Conservation (phyloP, 2,888 invertebrate genomes). For the Leucophora obtusa region DNA sequence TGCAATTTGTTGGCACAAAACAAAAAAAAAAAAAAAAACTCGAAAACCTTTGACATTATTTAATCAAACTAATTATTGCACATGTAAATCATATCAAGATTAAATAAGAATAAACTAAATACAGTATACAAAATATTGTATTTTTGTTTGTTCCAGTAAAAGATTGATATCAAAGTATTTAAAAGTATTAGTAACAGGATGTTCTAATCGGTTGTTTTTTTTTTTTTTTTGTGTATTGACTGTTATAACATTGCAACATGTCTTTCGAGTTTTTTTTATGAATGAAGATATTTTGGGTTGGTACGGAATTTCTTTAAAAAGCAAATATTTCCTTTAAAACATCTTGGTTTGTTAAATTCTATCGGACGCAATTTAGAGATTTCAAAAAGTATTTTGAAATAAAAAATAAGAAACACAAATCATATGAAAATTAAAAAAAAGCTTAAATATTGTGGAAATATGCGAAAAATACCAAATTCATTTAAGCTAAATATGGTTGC, state of each 20-base stretch:
- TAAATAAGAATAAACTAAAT: conserved; percentile 23
- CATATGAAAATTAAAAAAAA: no score
- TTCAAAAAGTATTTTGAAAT: no score
- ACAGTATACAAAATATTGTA: neutral
- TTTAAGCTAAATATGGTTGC: no score
- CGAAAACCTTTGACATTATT: conserved; percentile 62
- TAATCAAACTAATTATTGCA: conserved; percentile 72
- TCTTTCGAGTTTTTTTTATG: neutral
- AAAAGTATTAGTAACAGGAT: conserved; percentile 59
- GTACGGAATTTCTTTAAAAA: neutral
- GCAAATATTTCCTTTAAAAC: neutral
- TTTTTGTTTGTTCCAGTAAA: conserved; percentile 38
- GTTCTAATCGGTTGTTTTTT: conserved; percentile 38
- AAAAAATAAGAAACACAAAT: no score
- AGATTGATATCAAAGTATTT: conserved; percentile 12
- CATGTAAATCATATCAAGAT: conserved; percentile 72
- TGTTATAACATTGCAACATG: conserved; percentile 13
- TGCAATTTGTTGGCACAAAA: conserved; percentile 4
- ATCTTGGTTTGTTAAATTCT: neutral
- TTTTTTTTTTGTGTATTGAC: neutral
- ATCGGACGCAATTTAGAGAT: no score
- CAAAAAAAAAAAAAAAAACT: conserved; percentile 2
- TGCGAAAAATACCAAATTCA: no score
- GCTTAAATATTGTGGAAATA: no score
- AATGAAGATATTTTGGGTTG: neutral